Conservation (phyloP, 2,888 invertebrate species). For the Lacanobia wlatinum region DNA sequence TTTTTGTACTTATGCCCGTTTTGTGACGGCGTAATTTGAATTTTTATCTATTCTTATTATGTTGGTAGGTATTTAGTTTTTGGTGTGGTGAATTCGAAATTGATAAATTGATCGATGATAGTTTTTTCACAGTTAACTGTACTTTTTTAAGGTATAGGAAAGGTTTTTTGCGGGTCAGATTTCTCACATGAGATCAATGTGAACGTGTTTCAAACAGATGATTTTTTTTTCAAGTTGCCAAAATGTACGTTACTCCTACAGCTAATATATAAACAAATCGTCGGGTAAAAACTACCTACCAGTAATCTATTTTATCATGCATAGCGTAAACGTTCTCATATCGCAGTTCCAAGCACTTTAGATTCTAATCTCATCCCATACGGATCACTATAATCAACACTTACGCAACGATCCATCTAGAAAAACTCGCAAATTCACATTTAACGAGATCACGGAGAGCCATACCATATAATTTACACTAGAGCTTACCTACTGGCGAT, state of each 20-base stretch:
- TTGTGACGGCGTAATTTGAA: conserved; percentile 52
- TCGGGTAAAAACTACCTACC: too few relatives aligned
- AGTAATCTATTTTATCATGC: background rate
- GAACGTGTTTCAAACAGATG: background rate
- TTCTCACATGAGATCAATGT: background rate
- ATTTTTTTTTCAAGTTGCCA: background rate
- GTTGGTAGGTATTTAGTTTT: conserved; percentile 41
- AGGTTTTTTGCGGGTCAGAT: conserved; percentile 1
- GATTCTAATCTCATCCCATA: conserved; percentile 14
- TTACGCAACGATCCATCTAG: conserved; percentile 13
- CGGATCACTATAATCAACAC: conserved; percentile 18
- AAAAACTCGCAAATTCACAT: conserved; percentile 34
- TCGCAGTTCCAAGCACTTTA: background rate
- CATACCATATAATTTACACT: conserved; percentile 52
- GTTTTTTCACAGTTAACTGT: conserved; percentile 43
- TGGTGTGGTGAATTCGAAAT: conserved; percentile 44
- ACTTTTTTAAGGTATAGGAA: conserved; percentile 5
- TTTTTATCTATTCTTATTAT: conserved; percentile 44
- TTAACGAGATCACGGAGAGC: conserved; percentile 33
- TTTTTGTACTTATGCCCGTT: conserved; percentile 55
- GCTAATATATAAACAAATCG: too few relatives aligned
- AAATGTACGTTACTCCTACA: background rate
- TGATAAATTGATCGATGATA: conserved; percentile 26
- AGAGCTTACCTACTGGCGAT: conserved; percentile 16
- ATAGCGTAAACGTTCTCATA: background rate